Evolutionary conservation across 2,888 invertebrate genomes (phyloP).

Genomic region (Fabriciana adippe): DNA sequence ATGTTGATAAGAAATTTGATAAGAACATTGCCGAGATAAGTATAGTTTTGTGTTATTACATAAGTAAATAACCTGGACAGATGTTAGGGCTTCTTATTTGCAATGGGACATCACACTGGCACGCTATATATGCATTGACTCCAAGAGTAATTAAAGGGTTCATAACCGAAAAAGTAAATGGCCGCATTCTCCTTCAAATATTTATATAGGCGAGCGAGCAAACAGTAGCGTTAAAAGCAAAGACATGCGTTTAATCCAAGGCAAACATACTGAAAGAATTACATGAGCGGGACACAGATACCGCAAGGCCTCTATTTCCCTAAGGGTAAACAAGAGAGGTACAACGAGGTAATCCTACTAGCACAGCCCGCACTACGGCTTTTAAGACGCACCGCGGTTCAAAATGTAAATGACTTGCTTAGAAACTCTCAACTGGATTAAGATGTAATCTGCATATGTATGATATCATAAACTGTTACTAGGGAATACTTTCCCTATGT

Average conservation of each 20-base stretch:
- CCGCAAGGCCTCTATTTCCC: conserved; percentile 59
- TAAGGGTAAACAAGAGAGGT: conserved; percentile 65
- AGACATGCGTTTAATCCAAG: conserved; percentile 79
- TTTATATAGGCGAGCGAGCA: conserved; percentile 71
- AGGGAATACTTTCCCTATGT: conserved; percentile 32
- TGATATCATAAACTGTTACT: conserved; percentile 50
- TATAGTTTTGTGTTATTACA: background rate
- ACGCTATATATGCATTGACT: conserved; percentile 7
- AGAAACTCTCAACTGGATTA: conserved; percentile 62
- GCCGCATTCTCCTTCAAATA: conserved; percentile 69
- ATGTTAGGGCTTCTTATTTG: background rate
- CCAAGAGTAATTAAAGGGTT: conserved; percentile 72
- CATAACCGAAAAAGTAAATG: conserved; percentile 69
- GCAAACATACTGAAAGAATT: conserved; percentile 77
- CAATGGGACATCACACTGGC: conserved; percentile 8
- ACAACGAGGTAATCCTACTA: conserved; percentile 73
- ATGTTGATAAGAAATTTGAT: too few species aligned
- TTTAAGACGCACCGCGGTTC: conserved; percentile 66
- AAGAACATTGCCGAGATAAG: too few species aligned
- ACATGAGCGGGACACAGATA: conserved; percentile 71
- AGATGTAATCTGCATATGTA: conserved; percentile 64
- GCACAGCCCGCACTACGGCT: conserved; percentile 50
- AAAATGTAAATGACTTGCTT: conserved; percentile 70
- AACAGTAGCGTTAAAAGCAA: conserved; percentile 79
- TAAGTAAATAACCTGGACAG: background rate